phyloP scores from a whole-genome alignment of 2,888 invertebrate genomes.

The Tanypteryx hageni region DNA sequence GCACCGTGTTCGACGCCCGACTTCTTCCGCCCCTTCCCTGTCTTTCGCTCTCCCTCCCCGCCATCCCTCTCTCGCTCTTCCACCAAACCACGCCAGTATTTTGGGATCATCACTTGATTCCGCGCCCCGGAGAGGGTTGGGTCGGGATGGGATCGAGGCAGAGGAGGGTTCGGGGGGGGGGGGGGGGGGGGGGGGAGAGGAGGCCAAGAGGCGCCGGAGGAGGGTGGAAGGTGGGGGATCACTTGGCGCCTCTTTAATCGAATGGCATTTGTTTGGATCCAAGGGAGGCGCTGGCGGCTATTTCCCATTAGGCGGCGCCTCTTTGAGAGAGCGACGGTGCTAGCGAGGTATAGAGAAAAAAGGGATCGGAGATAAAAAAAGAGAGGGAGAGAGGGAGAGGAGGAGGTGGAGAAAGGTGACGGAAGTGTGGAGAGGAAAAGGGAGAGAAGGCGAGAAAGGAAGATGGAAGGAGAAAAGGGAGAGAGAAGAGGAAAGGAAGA shows the following conservation, averaged over 20 bases:
- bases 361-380: not conserved
- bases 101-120: constrained; percentile 14
- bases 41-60: not conserved
- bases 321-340: not conserved
- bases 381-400: not conserved
- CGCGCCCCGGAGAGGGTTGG: not conserved
- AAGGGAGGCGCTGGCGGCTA: constrained; percentile 11
- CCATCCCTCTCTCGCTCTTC: not conserved
- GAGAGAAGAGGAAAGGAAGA: constrained; percentile 27
- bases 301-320: constrained; percentile 22
- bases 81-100: constrained; percentile 11
- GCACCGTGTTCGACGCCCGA: constrained; percentile 16
- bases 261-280: constrained; percentile 35
- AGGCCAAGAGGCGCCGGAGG: not conserved
- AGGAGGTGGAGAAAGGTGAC: not conserved
- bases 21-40: constrained; percentile 2
- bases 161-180: not conserved
- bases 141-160: not conserved
- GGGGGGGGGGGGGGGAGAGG: not conserved
- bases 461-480: not conserved
- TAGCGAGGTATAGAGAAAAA: not conserved
- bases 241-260: constrained; percentile 26
- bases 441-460: not conserved
- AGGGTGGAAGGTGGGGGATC: not conserved
- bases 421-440: not conserved